phyloP scores from a whole-genome alignment of 1,140 invertebrate genomes.

The Triops cancriformis region DNA sequence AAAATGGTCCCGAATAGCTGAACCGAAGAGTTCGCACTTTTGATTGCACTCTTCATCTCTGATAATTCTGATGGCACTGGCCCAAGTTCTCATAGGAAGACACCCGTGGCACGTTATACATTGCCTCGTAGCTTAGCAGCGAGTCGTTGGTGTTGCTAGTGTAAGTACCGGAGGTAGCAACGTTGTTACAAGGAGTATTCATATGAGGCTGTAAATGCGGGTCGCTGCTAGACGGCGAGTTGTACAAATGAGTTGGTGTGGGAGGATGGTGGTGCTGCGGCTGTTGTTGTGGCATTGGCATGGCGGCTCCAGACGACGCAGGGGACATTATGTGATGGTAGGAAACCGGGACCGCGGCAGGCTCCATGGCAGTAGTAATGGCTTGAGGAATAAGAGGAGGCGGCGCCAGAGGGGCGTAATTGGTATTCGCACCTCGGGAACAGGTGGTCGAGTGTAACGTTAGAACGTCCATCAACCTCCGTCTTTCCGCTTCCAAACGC shows the following conservation, averaged over 20 bases:
- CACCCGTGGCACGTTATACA: not conserved
- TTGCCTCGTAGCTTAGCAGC: not conserved
- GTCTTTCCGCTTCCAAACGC: conserved; percentile 60
- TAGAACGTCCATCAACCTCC: conserved; percentile 62
- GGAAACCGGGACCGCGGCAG: not conserved
- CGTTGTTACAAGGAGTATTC: not conserved
- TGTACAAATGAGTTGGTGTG: not conserved
- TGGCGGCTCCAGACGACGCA: not conserved
- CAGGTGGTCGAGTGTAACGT: conserved; percentile 59
- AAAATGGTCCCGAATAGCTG: not conserved
- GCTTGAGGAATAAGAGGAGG: not conserved
- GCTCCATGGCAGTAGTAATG: not conserved
- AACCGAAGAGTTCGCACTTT: not conserved
- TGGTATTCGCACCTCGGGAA: conserved; percentile 5
- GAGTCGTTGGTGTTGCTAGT: not conserved
- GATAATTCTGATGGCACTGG: not conserved
- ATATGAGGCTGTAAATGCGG: not conserved
- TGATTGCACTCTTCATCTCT: not conserved
- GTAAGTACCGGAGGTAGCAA: not conserved
- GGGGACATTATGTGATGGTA: not conserved
- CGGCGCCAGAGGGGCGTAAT: not conserved
- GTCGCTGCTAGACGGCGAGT: not conserved
- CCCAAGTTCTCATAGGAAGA: not conserved
- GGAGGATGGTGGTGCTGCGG: not conserved
- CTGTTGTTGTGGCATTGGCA: not conserved